These are phyloP conservation scores for Zaprionus inermis DNA, from an alignment of 1,140 invertebrate species.

Conservation along the genomic window DNA sequence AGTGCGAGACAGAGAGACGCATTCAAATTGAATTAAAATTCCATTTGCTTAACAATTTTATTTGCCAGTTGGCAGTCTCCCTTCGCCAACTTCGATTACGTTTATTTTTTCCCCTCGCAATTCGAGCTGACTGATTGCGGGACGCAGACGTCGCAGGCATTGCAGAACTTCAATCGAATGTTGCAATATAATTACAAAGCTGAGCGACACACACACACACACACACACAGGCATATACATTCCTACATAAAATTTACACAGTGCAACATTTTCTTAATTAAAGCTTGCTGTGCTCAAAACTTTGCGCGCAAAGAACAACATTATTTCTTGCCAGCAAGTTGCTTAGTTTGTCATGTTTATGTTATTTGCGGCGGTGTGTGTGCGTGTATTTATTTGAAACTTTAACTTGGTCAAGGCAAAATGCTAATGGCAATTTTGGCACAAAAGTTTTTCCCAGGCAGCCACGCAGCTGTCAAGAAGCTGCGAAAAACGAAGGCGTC, in stretches of 20 bases:
- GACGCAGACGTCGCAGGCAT: not conserved
- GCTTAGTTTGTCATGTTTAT: constrained; percentile 36
- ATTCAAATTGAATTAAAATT: constrained; percentile 81
- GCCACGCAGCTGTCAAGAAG: constrained; percentile 26
- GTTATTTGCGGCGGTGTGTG: not conserved
- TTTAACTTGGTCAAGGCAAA: constrained; percentile 50
- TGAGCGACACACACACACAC: constrained; percentile 13
- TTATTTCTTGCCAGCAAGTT: constrained; percentile 23
- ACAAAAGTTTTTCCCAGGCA: constrained; percentile 20
- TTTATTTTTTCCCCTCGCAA: constrained; percentile 28
- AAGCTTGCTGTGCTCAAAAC: constrained; percentile 20
- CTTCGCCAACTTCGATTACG: constrained; percentile 36
- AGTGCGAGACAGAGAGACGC: constrained; percentile 17
- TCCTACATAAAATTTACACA: constrained; percentile 5
- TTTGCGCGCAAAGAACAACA: constrained; percentile 8
- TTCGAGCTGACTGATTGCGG: constrained; percentile 33
- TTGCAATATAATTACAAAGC: constrained; percentile 45
- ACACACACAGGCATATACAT: not conserved
- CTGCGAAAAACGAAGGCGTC: constrained; percentile 18
- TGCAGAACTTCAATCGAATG: constrained; percentile 16
- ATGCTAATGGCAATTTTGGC: constrained; percentile 43
- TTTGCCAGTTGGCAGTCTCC: constrained; percentile 46
- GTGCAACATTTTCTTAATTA: constrained; percentile 45
- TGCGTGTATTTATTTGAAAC: constrained; percentile 45
- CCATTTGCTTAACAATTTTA: constrained; percentile 70